Conservation (phyloP, 2,113 vertebrate species). For the Protobothrops mucrosquamatus region DNA sequence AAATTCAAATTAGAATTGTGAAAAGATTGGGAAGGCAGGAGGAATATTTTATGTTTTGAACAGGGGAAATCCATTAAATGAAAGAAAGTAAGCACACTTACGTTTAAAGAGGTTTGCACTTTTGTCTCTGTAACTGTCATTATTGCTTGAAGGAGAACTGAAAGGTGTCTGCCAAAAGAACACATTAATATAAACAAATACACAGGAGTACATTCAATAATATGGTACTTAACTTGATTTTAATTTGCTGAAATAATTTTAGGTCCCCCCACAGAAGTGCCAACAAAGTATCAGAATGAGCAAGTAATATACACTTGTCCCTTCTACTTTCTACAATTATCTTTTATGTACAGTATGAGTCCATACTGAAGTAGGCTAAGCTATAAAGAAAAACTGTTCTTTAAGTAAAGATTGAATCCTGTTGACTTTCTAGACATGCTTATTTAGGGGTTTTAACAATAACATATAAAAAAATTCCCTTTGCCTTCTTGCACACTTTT, state of each 20-base stretch:
- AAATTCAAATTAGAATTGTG: neutral
- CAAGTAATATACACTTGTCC: neutral
- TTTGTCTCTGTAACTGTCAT: constrained; percentile 60
- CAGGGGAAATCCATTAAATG: neutral
- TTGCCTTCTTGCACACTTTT: neutral
- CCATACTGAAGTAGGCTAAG: neutral
- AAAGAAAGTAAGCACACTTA: constrained; percentile 44
- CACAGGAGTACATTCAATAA: neutral
- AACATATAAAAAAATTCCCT: neutral
- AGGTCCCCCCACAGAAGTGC: neutral
- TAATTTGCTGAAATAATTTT: neutral
- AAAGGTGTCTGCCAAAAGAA: constrained; percentile 55
- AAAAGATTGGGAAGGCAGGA: neutral
- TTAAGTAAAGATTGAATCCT: neutral
- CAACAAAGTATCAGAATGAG: neutral
- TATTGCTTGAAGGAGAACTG: constrained; percentile 55
- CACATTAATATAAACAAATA: neutral
- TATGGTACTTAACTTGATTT: neutral
- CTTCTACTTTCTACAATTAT: neutral
- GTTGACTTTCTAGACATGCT: neutral
- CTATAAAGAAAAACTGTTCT: neutral
- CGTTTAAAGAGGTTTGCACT: constrained; percentile 63
- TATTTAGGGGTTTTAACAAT: neutral
- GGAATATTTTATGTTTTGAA: neutral
- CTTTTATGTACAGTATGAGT: too few relatives aligned